Percentiles rank a stretch among this genome's conserved stretches.
Evolutionary conservation across 2,888 invertebrate genomes (phyloP).

Genomic region (Pollenia amentaria): DNA sequence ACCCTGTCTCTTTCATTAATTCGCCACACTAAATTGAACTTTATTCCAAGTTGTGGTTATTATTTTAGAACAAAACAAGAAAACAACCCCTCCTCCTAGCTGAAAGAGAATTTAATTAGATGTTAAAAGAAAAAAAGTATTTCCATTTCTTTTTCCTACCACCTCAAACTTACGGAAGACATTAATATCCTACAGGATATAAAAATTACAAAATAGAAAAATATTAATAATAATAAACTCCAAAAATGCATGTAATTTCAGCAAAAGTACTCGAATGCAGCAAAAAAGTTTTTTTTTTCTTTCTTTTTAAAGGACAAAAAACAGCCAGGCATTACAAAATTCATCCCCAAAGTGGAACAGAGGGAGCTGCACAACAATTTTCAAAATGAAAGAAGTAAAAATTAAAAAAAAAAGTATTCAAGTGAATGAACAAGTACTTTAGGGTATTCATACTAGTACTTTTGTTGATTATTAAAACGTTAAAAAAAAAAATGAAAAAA

Average conservation of each 20-base stretch:
- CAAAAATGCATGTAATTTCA: slow-evolving; percentile 43
- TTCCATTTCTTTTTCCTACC: neutral
- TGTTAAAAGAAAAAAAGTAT: slow-evolving; percentile 21
- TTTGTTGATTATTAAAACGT: slow-evolving; percentile 28
- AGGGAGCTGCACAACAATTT: slow-evolving; percentile 40
- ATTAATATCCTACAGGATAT: slow-evolving; percentile 66
- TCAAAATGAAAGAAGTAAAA: slow-evolving; percentile 34
- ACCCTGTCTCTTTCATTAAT: no score
- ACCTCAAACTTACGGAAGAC: slow-evolving; percentile 51
- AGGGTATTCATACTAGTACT: slow-evolving; percentile 39
- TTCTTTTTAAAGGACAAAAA: neutral
- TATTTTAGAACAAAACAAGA: no score
- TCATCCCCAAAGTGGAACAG: slow-evolving; percentile 22
- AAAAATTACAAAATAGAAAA: slow-evolving; percentile 46
- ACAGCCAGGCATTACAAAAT: slow-evolving; percentile 9
- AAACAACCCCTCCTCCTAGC: neutral
- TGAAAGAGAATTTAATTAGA: slow-evolving; percentile 60
- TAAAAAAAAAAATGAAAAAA: slow-evolving; percentile 29
- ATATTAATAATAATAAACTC: slow-evolving; percentile 41
- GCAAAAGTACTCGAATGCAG: slow-evolving; percentile 27
- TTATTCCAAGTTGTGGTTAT: no score
- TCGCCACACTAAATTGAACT: no score
- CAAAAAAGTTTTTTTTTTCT: slow-evolving; percentile 5
- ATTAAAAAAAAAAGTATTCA: slow-evolving; percentile 1
- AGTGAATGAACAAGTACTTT: slow-evolving; percentile 56